Evolutionary conservation across 1,140 invertebrate species (phyloP), one percentile per base, ranked within the genome.

Genomic region (Drosophila repleta): DNA sequence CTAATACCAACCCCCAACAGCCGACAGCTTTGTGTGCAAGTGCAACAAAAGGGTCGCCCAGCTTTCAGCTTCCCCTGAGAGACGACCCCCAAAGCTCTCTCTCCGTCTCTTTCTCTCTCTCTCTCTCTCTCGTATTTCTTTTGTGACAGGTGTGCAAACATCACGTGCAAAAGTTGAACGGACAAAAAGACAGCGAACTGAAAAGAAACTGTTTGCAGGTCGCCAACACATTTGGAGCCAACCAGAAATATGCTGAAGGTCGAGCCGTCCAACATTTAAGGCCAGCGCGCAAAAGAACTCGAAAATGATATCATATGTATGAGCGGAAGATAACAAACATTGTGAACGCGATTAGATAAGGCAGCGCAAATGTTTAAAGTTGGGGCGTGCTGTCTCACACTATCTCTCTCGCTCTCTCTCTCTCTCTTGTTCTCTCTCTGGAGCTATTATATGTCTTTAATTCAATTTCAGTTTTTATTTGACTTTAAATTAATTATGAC

Each of bases 251-350:
- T 76, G 71, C 49, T 83, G 79, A 83, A 83, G 80, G 79, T 83
- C 79, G 76, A 68, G 66, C 39, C 64, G 78, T 45, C 58, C 58
- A 55, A 60, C 53, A 55, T 73, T 67, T 68, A 74, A 74, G 65
- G 65, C 57, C 48, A 60, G 61, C 39, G 35, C 18, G 64, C 41
- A 18, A 56, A 46, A 70, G 51, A 70, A 65, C n/a, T 35, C 17
- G 65, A 56, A 35, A 79, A 87, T 87, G 82, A 87, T 88, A 87
- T 87, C 82, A 87, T 87, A 82, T 74, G 61, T 84, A 56, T 64
- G 65, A 57, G 62, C 41, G 45, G 32, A 55, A 88, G 82, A 87
- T 87, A 87, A 76, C 74, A 82, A 82, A 83, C 69, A 82, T 70
- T 75, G 65, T 55, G 61, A 72, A 29, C 24, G 52, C 26, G 74